Conservation (phyloP, 92 coral and sea anemone genomes). For the Bergia puertoricense region DNA sequence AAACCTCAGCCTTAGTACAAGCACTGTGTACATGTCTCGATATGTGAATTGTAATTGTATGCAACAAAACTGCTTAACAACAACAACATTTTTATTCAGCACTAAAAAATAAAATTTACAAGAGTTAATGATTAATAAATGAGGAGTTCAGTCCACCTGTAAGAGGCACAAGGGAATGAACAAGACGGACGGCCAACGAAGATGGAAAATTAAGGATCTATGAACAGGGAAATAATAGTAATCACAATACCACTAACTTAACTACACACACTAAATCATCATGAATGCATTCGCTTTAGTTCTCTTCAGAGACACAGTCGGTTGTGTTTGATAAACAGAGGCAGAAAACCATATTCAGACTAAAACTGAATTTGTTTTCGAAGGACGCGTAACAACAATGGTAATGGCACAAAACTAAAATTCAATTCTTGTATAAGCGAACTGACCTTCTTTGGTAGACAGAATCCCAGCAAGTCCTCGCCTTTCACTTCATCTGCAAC, state of each 20-base stretch:
- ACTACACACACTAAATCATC: neutral
- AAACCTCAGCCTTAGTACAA: no score
- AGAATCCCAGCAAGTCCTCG: conserved; percentile 92
- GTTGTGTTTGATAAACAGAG: no score
- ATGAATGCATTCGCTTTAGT: neutral
- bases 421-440: neutral
- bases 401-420: neutral
- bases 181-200: neutral
- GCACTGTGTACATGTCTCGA: no score
- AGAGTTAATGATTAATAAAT: no score
- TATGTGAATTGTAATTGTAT: no score
- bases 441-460: conserved; percentile 92
- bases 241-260: neutral
- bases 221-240: neutral
- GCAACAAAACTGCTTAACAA: no score
- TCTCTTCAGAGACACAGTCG: no score
- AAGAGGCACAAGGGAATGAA: no score
- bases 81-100: no score
- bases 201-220: neutral
- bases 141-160: no score
- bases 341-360: neutral
- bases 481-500: conserved; percentile 76
- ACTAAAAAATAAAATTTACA: no score
- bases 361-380: neutral
- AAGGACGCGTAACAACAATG: neutral